Evolutionary conservation across 2,888 invertebrate species (phyloP).

Genomic region (Cheiracanthium punctorium): DNA sequence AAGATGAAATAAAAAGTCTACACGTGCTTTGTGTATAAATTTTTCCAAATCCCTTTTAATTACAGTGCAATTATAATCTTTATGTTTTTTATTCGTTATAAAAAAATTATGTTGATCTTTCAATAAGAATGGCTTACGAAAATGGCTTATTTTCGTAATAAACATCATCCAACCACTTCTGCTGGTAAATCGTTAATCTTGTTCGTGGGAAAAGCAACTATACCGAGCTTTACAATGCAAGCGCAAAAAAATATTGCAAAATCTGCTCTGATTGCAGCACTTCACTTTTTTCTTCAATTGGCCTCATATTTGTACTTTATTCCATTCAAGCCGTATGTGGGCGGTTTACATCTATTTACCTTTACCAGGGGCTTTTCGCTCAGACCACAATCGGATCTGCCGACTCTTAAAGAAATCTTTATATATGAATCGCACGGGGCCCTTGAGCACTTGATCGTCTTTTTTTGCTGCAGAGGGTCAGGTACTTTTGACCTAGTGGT

Average conservation of each 20-base stretch:
- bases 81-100: no score
- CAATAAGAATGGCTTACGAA: no score
- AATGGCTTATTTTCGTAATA: no score
- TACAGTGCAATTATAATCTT: no score
- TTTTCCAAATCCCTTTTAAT: no score
- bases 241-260: neutral
- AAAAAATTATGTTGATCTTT: no score
- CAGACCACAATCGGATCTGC: slow-evolving; percentile 40
- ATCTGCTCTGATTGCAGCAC: slow-evolving; percentile 3
- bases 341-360: slow-evolving; percentile 20
- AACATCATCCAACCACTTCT: no score
- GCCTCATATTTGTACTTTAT: slow-evolving; percentile 12
- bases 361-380: slow-evolving; percentile 17
- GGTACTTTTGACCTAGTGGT: slow-evolving; percentile 54
- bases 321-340: slow-evolving; percentile 25
- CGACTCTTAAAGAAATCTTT: slow-evolving; percentile 12
- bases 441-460: slow-evolving; percentile 43
- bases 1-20: no score
- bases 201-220: slow-evolving; percentile 14
- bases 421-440: neutral
- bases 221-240: neutral
- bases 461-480: slow-evolving; percentile 45
- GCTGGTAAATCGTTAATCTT: no score
- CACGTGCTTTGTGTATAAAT: no score
- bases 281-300: slow-evolving; percentile 43